Conservation (phyloP, 2,888 invertebrate species). For the Cryptosula pallasiana region DNA sequence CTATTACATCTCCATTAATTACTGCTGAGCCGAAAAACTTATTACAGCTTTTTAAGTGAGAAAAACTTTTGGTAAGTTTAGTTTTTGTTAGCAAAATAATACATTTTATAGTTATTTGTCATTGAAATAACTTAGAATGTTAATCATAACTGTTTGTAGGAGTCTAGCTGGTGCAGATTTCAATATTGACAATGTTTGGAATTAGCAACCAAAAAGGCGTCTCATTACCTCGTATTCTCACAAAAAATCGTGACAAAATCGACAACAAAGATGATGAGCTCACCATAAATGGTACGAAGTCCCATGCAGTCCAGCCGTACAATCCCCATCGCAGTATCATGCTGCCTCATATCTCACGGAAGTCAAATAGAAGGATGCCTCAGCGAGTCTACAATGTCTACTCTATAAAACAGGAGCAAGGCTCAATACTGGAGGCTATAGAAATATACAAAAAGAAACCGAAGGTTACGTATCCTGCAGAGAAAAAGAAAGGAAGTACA, state of each 20-base stretch:
- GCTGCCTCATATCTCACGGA: constrained; percentile 10
- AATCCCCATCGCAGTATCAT: background rate
- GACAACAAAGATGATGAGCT: background rate
- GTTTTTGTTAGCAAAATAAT: too few relatives aligned
- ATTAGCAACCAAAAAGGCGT: background rate
- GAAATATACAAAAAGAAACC: constrained; percentile 23
- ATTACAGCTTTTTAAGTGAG: too few relatives aligned
- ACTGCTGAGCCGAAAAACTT: too few relatives aligned
- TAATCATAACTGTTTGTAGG: too few relatives aligned
- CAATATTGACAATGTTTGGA: background rate
- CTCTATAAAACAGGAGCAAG: background rate
- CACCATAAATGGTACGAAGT: background rate
- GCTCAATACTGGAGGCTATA: constrained; percentile 4
- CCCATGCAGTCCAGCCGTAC: background rate
- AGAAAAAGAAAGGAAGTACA: background rate
- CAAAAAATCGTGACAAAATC: background rate
- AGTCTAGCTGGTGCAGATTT: too few relatives aligned
- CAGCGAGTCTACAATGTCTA: background rate
- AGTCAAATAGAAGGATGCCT: background rate
- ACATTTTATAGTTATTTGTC: too few relatives aligned
- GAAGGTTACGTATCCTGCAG: background rate
- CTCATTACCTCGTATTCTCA: background rate
- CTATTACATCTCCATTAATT: too few relatives aligned
- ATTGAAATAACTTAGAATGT: too few relatives aligned
- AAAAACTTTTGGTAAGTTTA: too few relatives aligned